Base-by-base conservation (phyloP, 1,140 invertebrate genomes). In the Lucilia cuprina region DNA sequence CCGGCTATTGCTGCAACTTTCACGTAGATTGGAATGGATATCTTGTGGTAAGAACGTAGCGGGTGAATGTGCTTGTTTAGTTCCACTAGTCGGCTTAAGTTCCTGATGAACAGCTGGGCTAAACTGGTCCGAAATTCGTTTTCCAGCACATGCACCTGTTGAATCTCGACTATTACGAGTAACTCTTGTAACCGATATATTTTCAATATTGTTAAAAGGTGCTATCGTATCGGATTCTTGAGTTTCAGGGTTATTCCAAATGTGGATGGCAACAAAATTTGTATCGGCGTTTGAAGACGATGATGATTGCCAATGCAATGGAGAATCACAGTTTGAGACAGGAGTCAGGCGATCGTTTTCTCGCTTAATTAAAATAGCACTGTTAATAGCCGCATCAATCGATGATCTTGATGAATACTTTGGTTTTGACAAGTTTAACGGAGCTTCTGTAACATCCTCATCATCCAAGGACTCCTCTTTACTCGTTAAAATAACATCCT, bases 351-450 rank as follows among this genome's bases (percentile, higher is more conserved):
- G 41, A 21, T 49, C 77, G 7, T 49, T 82, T 30, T 82, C 82
- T 65, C 50, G 41, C 12, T 70, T 70, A 21, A 70, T 70, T 70
- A 70, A 19, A 10, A 70, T 21, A 12, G 65, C 65, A 70, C 65
- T 25, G 55, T 70, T 70, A 12, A 65, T 49, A 1, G 77, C 10
- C 80, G 77, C 25, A 47, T 17, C 9, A 41, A 34, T 30, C 9
- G 83, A 74, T 34, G 83, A 47, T 5, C 77, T 25, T 13, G 34
- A 34, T 4, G 65, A 82, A 60, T 74, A 55, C 70, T 75, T 74
- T 47, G 80, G 80, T 55, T 82, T 84, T 21, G 84, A 75, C 34
- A 84, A 75, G 82, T 84, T 84, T 7, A 84, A 74, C 7, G 84
- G 84, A 41, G 77, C 75, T 74, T 84, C 77, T 14, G 83, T 70